Conservation (phyloP, 2,888 invertebrate species). For the Lasioglossum figueresi region DNA sequence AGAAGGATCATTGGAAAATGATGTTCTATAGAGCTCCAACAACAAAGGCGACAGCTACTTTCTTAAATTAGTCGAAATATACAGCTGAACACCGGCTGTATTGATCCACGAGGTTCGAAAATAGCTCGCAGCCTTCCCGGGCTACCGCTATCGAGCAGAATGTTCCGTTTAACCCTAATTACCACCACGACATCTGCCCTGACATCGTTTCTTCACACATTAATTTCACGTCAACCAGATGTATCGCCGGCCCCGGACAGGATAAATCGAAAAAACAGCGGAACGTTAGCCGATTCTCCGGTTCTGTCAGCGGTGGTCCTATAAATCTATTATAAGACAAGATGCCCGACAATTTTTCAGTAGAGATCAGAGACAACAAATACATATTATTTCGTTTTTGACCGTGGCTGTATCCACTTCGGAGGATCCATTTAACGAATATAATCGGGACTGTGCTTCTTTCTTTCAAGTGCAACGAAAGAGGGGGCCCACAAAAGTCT, state of each 20-base stretch:
- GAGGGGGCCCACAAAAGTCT: slow-evolving; percentile 54
- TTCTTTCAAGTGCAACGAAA: slow-evolving; percentile 60
- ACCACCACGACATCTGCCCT: slow-evolving; percentile 60
- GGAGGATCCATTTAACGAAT: slow-evolving; percentile 69
- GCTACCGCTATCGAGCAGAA: slow-evolving; percentile 38
- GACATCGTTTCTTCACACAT: slow-evolving; percentile 42
- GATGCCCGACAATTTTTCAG: neutral
- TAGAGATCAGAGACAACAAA: slow-evolving; percentile 55
- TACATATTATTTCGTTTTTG: slow-evolving; percentile 54
- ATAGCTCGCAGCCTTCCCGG: slow-evolving; percentile 41
- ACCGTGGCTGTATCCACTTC: slow-evolving; percentile 53
- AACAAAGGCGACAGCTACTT: neutral
- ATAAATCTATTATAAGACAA: neutral
- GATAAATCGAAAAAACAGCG: slow-evolving; percentile 37
- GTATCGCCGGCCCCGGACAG: slow-evolving; percentile 19
- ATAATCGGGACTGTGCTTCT: slow-evolving; percentile 64
- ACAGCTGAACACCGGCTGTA: neutral
- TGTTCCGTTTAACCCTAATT: slow-evolving; percentile 64
- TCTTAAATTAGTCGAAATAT: slow-evolving; percentile 15
- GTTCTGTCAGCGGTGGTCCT: neutral
- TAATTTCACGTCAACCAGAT: slow-evolving; percentile 48
- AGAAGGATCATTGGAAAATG: neutral
- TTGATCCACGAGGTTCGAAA: slow-evolving; percentile 18
- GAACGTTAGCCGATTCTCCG: neutral
- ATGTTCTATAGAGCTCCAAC: neutral